Conservation (phyloP, 2,113 vertebrate genomes). For the Phoxinus phoxinus region DNA sequence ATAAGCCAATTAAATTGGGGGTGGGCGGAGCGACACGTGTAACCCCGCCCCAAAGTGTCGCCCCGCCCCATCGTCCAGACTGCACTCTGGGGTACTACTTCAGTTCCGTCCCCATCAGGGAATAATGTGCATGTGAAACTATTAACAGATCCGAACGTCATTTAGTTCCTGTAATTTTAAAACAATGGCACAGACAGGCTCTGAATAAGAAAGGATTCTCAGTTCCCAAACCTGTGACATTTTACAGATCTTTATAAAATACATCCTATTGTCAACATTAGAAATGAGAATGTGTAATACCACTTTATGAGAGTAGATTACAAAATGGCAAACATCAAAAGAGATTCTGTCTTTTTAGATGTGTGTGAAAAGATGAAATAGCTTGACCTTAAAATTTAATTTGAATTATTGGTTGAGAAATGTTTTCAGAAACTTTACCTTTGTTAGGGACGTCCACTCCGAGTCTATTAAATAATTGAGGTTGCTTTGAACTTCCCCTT, state of each 20-base stretch:
- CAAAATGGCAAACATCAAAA: conserved; percentile 14
- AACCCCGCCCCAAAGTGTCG: too few species aligned
- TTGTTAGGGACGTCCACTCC: neutral
- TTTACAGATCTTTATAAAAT: neutral
- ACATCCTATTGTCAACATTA: neutral
- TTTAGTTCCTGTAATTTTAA: neutral
- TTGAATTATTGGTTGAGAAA: neutral
- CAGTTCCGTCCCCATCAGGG: neutral
- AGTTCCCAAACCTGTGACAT: neutral
- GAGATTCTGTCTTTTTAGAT: conserved; percentile 2
- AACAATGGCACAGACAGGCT: neutral
- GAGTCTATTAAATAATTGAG: neutral
- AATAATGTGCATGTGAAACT: neutral
- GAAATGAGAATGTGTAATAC: neutral
- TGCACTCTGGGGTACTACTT: too few species aligned
- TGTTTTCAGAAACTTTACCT: neutral
- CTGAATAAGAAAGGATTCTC: neutral
- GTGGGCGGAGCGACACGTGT: too few species aligned
- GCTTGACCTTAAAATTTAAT: neutral
- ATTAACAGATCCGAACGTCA: neutral
- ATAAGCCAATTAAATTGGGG: too few species aligned
- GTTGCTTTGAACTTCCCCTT: conserved; percentile 9
- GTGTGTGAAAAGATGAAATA: neutral
- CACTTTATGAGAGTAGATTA: neutral
- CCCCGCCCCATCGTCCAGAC: too few species aligned